phyloP scores from a whole-genome alignment of 92 coral and sea anemone species.

The Parazoanthus darwini region DNA sequence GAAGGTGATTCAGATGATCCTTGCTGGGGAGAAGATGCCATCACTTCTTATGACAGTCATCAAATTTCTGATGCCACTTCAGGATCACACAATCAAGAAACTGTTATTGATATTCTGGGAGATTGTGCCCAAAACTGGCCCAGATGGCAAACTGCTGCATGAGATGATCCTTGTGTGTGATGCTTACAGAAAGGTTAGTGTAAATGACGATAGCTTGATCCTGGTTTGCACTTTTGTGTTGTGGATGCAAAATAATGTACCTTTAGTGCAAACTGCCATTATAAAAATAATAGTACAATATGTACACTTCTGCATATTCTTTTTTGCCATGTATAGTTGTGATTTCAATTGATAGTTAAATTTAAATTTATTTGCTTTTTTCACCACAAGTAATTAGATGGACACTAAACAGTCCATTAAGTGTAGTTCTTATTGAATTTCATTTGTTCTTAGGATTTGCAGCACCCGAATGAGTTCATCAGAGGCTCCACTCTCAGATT shows the following conservation, averaged over 20 bases:
- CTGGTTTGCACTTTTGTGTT: neutral
- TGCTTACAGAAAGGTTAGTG: slow-evolving; percentile 93
- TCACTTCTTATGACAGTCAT: slow-evolving; percentile 91
- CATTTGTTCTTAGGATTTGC: slow-evolving; percentile 79
- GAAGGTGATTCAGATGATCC: slow-evolving; percentile 93
- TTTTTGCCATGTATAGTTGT: no score
- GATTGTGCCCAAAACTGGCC: slow-evolving; percentile 96
- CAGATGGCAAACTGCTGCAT: slow-evolving; percentile 94
- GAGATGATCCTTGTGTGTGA: slow-evolving; percentile 99
- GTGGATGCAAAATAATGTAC: no score
- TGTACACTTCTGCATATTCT: neutral
- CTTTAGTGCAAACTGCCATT: no score
- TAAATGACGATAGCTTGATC: no score
- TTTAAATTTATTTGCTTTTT: no score
- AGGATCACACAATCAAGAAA: slow-evolving; percentile 97
- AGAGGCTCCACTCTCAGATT: slow-evolving; percentile 95
- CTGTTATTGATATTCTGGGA: slow-evolving; percentile 97
- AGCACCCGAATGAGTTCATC: slow-evolving; percentile 98
- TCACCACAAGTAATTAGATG: no score
- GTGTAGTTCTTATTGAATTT: no score
- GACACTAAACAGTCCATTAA: neutral
- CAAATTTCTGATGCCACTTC: slow-evolving; percentile 93
- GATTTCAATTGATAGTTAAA: no score
- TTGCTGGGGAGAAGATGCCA: slow-evolving; percentile 98
- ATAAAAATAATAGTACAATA: no score